Percentiles rank a stretch among this genome's conserved stretches.
Conservation (phyloP, 2,797 vertebrate species). For the Myiotriccus ornatus region DNA sequence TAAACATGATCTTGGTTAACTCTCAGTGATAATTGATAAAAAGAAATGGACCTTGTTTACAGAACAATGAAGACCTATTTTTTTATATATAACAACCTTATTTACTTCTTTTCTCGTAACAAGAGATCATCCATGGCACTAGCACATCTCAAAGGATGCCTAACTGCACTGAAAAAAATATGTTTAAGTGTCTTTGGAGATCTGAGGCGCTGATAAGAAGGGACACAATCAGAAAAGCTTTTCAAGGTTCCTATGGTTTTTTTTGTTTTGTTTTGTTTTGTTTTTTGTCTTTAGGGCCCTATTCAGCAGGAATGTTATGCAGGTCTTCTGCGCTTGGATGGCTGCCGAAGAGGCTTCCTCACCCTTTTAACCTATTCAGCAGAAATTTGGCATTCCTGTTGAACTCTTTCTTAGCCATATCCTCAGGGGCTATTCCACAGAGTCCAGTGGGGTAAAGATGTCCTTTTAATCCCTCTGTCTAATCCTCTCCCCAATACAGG, state of each 20-base stretch:
- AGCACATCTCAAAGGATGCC: slow-evolving; percentile 47
- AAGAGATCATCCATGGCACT: slow-evolving; percentile 4
- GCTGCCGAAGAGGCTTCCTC: slow-evolving; percentile 76
- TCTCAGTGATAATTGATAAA: neutral
- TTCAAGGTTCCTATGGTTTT: slow-evolving; percentile 71
- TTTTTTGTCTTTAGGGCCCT: slow-evolving; percentile 75
- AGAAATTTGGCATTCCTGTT: slow-evolving; percentile 77
- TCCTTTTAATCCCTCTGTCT: slow-evolving; percentile 71
- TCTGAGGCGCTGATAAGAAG: slow-evolving; percentile 44
- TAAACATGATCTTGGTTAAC: neutral
- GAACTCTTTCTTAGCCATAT: slow-evolving; percentile 75
- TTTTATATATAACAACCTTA: neutral
- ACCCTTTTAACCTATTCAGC: slow-evolving; percentile 77
- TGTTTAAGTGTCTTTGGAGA: slow-evolving; percentile 40
- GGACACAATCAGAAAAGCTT: slow-evolving; percentile 46
- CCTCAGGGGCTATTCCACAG: slow-evolving; percentile 75
- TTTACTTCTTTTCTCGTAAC: slow-evolving; percentile 27
- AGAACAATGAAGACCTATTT: neutral
- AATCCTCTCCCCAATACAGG: slow-evolving; percentile 46
- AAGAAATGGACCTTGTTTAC: neutral
- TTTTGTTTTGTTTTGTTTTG: slow-evolving; percentile 72
- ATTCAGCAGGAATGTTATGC: slow-evolving; percentile 74
- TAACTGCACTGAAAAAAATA: slow-evolving; percentile 37
- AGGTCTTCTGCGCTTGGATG: slow-evolving; percentile 75
- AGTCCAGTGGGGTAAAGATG: slow-evolving; percentile 73